These are phyloP conservation scores for Laterallus jamaicensis DNA, from an alignment of 2,113 vertebrate species.

Conservation along the genomic window DNA sequence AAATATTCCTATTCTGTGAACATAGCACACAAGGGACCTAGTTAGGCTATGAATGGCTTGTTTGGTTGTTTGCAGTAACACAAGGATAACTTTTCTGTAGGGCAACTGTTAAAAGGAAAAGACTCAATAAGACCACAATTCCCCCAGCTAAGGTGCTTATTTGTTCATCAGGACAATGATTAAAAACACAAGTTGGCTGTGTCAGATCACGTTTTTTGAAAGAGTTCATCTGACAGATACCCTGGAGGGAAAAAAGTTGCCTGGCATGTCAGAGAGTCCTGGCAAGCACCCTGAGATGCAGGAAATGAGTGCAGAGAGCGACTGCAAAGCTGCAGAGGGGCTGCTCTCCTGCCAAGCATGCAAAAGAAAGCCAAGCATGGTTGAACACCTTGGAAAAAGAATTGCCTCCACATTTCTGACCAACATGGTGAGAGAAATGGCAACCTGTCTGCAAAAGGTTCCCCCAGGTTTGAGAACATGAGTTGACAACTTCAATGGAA, in stretches of 20 bases:
- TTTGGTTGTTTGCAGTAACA: not conserved
- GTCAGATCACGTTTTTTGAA: not conserved
- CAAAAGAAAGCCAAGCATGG: not conserved
- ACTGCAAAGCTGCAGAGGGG: not conserved
- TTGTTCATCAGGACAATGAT: not conserved
- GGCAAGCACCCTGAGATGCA: not conserved
- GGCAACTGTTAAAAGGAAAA: not conserved
- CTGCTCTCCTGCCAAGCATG: not conserved
- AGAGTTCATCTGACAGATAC: not conserved
- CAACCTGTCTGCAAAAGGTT: not conserved
- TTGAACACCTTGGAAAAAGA: not conserved
- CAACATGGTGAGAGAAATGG: not conserved
- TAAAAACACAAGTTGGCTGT: conserved; percentile 8
- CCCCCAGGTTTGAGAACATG: not conserved
- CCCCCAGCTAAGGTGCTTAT: not conserved
- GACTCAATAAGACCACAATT: not conserved
- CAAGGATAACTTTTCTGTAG: not conserved
- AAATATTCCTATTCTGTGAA: not conserved
- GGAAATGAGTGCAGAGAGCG: conserved; percentile 10
- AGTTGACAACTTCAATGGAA: not conserved
- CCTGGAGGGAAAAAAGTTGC: not conserved
- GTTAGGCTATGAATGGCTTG: not conserved
- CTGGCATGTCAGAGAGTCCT: not conserved
- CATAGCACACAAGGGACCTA: not conserved
- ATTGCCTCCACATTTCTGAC: not conserved